Conservation (phyloP, 2,888 invertebrate species). For the Tribolium freemani region DNA sequence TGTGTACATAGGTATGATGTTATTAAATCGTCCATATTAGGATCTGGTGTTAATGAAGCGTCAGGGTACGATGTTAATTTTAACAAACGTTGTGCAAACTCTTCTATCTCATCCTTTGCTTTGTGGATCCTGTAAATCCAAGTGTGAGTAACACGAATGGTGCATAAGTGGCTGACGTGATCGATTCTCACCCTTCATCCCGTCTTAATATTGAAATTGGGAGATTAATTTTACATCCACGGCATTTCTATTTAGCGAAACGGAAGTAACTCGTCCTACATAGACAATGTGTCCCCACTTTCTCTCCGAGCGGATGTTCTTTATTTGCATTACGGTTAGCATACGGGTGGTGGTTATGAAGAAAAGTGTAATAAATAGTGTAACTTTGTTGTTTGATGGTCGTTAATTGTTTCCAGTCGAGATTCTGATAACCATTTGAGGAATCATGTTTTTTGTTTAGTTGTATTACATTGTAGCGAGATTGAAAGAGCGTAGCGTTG, state of each 20-base stretch:
- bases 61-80: conserved; percentile 54
- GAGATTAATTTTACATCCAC: conserved; percentile 58
- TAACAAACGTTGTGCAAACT: conserved; percentile 46
- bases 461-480: no score
- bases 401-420: no score
- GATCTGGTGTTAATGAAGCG: conserved; percentile 54
- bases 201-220: conserved; percentile 53
- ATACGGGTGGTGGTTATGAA: no score
- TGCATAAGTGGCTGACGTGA: conserved; percentile 46
- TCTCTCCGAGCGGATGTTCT: conserved; percentile 11
- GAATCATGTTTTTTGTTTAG: no score
- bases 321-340: not conserved
- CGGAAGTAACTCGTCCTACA: conserved; percentile 53
- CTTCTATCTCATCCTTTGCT: conserved; percentile 39
- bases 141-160: conserved; percentile 43
- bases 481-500: no score
- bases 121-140: conserved; percentile 44
- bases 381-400: no score
- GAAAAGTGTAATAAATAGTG: no score
- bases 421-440: no score
- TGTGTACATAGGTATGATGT: not conserved
- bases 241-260: conserved; percentile 61
- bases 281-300: conserved; percentile 18
- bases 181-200: conserved; percentile 38
- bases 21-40: conserved; percentile 45